These are phyloP conservation scores for Diabrotica virgifera DNA, from an alignment of 1,140 invertebrate genomes.

Conservation along the genomic window DNA sequence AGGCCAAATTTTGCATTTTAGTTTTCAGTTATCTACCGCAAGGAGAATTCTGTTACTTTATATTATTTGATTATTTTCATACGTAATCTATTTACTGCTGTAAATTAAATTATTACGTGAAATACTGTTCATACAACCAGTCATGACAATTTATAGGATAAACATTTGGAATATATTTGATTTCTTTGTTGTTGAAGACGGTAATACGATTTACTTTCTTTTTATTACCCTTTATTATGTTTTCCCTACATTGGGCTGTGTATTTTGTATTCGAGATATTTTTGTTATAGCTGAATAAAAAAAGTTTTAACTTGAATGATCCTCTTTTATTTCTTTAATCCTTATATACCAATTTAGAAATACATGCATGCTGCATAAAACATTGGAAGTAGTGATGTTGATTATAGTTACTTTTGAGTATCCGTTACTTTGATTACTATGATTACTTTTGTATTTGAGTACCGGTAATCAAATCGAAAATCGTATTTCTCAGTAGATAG, in stretches of 20 bases:
- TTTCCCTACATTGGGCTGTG: conserved; percentile 20
- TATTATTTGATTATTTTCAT: conserved; percentile 8
- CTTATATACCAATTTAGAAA: too few species aligned
- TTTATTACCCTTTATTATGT: neutral
- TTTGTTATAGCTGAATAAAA: too few species aligned
- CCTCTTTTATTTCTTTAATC: too few species aligned
- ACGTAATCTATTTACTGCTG: neutral
- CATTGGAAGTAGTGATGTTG: too few species aligned
- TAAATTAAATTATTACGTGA: neutral
- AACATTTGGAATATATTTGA: neutral
- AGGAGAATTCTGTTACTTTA: neutral
- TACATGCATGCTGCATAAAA: too few species aligned
- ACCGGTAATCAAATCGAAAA: too few species aligned
- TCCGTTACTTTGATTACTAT: too few species aligned
- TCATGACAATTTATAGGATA: neutral
- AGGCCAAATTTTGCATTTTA: conserved; percentile 20
- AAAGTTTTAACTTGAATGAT: too few species aligned
- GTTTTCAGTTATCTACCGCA: neutral
- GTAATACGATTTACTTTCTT: neutral
- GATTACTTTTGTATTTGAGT: too few species aligned
- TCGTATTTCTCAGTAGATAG: too few species aligned
- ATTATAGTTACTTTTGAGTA: too few species aligned
- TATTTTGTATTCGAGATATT: conserved; percentile 23
- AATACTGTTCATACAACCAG: neutral
- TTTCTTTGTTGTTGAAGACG: neutral